A percentile compares a stretch with the other conserved stretches of the same genome.
phyloP scores from a whole-genome alignment of 1,140 invertebrate species.

The Idris sp. region DNA sequence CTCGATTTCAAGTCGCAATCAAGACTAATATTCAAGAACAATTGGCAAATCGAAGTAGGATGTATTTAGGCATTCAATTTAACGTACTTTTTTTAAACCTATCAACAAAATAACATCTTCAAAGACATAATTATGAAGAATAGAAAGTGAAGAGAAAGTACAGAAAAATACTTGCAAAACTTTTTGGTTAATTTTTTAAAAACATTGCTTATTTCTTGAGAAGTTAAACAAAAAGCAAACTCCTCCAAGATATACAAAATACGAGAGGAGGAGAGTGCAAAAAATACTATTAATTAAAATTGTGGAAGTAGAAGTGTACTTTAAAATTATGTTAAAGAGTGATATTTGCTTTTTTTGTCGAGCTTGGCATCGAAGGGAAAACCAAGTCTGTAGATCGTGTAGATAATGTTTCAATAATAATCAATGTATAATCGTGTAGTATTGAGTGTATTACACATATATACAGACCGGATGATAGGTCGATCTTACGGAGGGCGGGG shows the following conservation, averaged over 20 bases:
- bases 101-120: conserved; percentile 21
- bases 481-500: conserved; percentile 54
- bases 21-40: neutral
- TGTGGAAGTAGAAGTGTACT: no score
- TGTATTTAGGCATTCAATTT: no score
- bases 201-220: no score
- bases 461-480: conserved; percentile 49
- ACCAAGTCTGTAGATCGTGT: conserved; percentile 13
- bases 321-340: no score
- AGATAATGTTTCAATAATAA: conserved; percentile 42
- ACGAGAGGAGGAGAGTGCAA: no score
- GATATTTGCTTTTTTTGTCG: no score
- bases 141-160: conserved; percentile 53
- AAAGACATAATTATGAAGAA: conserved; percentile 29
- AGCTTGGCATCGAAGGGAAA: no score
- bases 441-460: conserved; percentile 36
- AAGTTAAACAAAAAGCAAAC: no score
- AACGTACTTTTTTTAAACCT: conserved; percentile 42
- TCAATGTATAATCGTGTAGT: conserved; percentile 45
- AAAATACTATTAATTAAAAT: no score
- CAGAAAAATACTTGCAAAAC: conserved; percentile 9
- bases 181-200: no score
- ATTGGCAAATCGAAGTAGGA: conserved; percentile 14
- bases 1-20: conserved; percentile 5
- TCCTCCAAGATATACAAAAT: no score